These are phyloP conservation scores for Montipora foliosa DNA, from an alignment of 64 coral and sea anemone genomes.

Conservation along the genomic window DNA sequence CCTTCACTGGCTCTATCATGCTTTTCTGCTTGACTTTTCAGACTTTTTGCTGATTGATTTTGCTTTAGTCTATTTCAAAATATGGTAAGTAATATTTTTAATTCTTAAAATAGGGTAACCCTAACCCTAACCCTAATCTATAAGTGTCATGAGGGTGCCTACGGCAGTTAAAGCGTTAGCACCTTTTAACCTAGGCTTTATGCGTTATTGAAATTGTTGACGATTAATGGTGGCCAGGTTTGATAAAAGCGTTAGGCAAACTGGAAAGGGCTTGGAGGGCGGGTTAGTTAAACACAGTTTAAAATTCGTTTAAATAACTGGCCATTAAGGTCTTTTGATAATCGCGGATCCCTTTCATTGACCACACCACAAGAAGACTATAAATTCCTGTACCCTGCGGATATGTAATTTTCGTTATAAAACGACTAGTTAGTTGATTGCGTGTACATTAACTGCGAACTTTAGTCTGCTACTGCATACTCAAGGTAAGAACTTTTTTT, in stretches of 20 bases:
- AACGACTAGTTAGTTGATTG: slow-evolving; percentile 2
- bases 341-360: background rate
- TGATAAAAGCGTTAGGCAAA: background rate
- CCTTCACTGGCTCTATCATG: background rate
- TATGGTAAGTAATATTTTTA: background rate
- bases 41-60: too few relatives aligned
- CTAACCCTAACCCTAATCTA: too few relatives aligned
- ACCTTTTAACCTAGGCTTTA: background rate
- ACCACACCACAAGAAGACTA: background rate
- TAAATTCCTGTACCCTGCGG: background rate
- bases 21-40: too few relatives aligned
- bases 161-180: background rate
- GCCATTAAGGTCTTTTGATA: background rate
- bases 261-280: background rate
- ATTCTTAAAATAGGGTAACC: too few relatives aligned
- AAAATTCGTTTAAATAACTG: too few relatives aligned
- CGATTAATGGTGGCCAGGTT: background rate
- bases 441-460: background rate
- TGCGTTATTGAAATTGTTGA: slow-evolving; percentile 9
- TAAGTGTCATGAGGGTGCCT: too few relatives aligned
- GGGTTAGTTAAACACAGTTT: too few relatives aligned
- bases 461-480: slow-evolving; percentile 3
- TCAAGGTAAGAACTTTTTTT: slow-evolving; percentile 19
- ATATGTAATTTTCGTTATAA: slow-evolving; percentile 13
- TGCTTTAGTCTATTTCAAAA: background rate